These are phyloP conservation scores for Hylaeus anthracinus DNA, from an alignment of 1,140 invertebrate genomes.

Conservation along the genomic window DNA sequence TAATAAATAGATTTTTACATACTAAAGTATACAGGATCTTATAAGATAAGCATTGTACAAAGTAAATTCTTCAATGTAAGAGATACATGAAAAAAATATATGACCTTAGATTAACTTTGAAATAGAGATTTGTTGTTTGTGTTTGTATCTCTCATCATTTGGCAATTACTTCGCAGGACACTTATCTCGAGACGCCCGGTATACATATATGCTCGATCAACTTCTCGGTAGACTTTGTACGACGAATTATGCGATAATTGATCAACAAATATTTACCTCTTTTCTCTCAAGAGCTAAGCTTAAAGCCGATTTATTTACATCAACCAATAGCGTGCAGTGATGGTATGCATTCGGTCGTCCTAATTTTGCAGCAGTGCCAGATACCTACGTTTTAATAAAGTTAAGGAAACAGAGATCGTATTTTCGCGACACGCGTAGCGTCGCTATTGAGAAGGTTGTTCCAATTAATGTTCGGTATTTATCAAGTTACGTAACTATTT, in stretches of 20 bases:
- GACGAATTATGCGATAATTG: conserved; percentile 3
- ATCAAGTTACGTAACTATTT: not conserved
- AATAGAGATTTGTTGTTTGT: not conserved
- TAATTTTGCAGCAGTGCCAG: conserved; percentile 95
- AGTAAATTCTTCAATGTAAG: too few relatives aligned
- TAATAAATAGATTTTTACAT: not conserved
- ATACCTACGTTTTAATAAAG: conserved; percentile 83
- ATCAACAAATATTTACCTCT: conserved; percentile 79
- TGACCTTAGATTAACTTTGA: too few relatives aligned
- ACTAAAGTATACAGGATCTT: not conserved
- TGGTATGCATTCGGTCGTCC: conserved; percentile 93
- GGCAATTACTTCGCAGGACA: not conserved
- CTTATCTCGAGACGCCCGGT: not conserved
- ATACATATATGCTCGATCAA: too few relatives aligned
- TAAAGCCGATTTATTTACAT: conserved; percentile 89
- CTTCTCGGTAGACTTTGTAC: not conserved
- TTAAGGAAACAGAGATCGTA: conserved; percentile 21
- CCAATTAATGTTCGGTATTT: not conserved
- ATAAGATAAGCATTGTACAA: not conserved
- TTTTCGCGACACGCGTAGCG: not conserved
- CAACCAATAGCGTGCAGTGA: conserved; percentile 95
- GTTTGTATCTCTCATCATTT: not conserved
- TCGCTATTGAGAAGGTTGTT: conserved; percentile 8
- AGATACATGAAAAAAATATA: not conserved
- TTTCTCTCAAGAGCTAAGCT: conserved; percentile 85